These are phyloP conservation scores for Ischnus inquisitorius DNA, from an alignment of 2,888 invertebrate species.

Conservation along the genomic window DNA sequence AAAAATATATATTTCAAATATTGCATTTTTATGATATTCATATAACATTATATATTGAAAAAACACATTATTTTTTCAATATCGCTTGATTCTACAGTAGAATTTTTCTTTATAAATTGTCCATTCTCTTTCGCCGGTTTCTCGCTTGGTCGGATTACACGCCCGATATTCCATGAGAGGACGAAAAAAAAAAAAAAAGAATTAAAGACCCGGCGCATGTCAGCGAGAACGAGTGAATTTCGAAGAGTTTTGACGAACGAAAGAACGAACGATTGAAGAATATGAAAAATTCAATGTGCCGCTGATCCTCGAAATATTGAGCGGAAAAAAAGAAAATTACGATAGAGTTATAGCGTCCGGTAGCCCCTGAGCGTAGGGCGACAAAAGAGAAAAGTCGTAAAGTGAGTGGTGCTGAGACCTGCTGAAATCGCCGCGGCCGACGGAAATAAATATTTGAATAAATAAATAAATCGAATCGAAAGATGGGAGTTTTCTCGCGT, in stretches of 20 bases:
- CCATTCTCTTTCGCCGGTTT: not conserved
- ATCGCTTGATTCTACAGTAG: not conserved
- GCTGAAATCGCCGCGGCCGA: constrained; percentile 39
- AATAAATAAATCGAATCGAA: constrained; percentile 24
- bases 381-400: constrained; percentile 45
- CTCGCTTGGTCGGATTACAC: constrained; percentile 38
- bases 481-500: constrained; percentile 13
- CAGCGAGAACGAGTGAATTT: not conserved
- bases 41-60: not conserved
- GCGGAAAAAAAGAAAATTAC: constrained; percentile 26
- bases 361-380: constrained; percentile 51
- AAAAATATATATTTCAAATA: too few relatives aligned
- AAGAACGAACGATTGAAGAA: constrained; percentile 22
- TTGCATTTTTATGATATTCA: too few relatives aligned
- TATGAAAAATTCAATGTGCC: constrained; percentile 25
- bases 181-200: constrained; percentile 13
- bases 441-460: constrained; percentile 35
- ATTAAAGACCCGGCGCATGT: constrained; percentile 8
- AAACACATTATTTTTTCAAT: not conserved
- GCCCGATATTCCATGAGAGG: constrained; percentile 21
- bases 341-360: constrained; percentile 79
- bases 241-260: not conserved
- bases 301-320: constrained; percentile 16
- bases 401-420: constrained; percentile 66
- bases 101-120: not conserved